These are phyloP conservation scores for Candoia aspera DNA, from an alignment of 2,113 vertebrate genomes.

Conservation along the genomic window DNA sequence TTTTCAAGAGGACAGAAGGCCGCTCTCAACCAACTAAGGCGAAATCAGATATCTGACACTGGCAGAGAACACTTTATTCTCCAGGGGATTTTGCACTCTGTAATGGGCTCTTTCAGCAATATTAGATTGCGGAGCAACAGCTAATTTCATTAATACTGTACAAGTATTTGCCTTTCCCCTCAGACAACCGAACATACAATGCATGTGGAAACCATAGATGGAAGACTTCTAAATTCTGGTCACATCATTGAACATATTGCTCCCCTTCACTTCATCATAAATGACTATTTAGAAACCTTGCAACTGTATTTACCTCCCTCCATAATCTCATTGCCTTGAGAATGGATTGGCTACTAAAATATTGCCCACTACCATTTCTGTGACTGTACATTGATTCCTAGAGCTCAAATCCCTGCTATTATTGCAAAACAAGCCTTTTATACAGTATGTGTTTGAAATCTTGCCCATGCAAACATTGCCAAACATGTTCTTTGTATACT, in stretches of 20 bases:
- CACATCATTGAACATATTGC: not conserved
- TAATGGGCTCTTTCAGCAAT: not conserved
- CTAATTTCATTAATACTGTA: not conserved
- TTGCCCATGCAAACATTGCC: not conserved
- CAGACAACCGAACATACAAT: not conserved
- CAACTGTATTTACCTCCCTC: not conserved
- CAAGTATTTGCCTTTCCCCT: not conserved
- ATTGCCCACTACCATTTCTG: not conserved
- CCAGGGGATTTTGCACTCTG: not conserved
- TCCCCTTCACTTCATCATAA: not conserved
- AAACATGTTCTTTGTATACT: not conserved
- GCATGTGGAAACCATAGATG: not conserved
- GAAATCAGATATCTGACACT: not conserved
- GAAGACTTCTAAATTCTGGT: not conserved
- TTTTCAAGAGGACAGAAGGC: not conserved
- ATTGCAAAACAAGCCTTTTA: not conserved
- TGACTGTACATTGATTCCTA: not conserved
- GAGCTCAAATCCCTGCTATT: not conserved
- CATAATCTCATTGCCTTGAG: not conserved
- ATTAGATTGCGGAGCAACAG: not conserved
- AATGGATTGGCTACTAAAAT: not conserved
- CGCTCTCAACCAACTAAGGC: not conserved
- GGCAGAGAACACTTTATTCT: not conserved
- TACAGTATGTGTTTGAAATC: not conserved
- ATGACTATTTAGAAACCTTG: not conserved